Conservation (phyloP, 2,797 vertebrate genomes). For the Sylvia borin region DNA sequence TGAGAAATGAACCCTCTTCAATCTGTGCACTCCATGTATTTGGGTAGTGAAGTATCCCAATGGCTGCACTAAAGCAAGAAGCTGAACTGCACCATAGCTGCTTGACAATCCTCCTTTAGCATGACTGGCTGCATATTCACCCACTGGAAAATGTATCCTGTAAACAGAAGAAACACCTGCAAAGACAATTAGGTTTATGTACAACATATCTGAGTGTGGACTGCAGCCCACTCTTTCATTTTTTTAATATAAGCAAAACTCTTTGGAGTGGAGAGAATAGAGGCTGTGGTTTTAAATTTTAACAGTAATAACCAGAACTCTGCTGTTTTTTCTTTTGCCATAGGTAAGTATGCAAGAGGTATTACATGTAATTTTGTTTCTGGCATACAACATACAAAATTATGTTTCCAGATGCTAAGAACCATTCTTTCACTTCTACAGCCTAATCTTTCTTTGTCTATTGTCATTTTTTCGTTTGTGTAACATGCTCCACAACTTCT, state of each 20-base stretch:
- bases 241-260: neutral
- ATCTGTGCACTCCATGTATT: neutral
- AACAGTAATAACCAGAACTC: neutral
- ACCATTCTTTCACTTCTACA: neutral
- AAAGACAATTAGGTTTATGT: neutral
- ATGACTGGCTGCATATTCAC: neutral
- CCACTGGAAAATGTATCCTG: neutral
- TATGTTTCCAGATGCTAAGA: neutral
- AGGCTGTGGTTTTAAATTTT: neutral
- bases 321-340: neutral
- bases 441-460: neutral
- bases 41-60: neutral
- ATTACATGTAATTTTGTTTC: neutral
- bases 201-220: neutral
- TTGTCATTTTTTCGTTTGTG: neutral
- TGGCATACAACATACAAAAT: neutral
- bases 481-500: neutral
- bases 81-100: neutral
- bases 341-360: neutral
- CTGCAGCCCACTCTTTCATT: neutral
- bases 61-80: neutral
- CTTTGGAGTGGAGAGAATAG: neutral
- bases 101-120: neutral
- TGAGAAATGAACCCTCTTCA: neutral
- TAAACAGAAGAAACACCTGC: neutral